Evolutionary conservation across 2,888 invertebrate genomes (phyloP).

Genomic region (Drosophila melanocephala): DNA sequence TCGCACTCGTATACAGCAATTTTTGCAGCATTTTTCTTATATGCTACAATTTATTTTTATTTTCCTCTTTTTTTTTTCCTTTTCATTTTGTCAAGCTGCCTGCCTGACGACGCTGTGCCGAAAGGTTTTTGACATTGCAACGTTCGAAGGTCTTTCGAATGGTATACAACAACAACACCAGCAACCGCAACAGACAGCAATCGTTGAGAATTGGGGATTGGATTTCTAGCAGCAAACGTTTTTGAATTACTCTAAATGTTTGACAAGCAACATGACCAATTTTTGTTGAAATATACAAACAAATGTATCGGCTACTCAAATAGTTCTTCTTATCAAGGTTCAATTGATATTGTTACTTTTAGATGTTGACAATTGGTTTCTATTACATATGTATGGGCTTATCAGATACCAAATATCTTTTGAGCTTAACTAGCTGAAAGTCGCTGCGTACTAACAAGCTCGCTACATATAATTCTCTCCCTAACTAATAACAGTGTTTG

Average conservation of each 20-base stretch:
- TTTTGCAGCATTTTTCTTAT: constrained; percentile 60
- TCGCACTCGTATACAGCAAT: constrained; percentile 35
- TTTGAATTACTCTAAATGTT: not conserved
- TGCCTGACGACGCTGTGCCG: constrained; percentile 45
- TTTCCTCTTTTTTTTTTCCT: constrained; percentile 14
- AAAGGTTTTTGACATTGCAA: constrained; percentile 69
- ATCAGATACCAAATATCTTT: not conserved
- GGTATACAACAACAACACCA: constrained; percentile 17
- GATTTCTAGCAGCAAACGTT: constrained; percentile 6
- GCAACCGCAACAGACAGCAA: not conserved
- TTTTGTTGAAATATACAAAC: not conserved
- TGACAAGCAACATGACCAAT: not conserved
- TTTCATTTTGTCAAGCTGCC: constrained; percentile 58
- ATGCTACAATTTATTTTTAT: constrained; percentile 63
- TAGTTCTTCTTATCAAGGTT: not conserved
- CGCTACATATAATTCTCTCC: constrained; percentile 23
- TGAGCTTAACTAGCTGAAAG: not conserved
- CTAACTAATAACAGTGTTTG: constrained; percentile 4
- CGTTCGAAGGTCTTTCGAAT: constrained; percentile 62
- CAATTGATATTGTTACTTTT: not conserved
- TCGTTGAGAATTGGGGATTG: not conserved
- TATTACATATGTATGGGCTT: not conserved
- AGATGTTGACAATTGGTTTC: not conserved
- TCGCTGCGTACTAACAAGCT: not conserved
- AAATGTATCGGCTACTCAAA: not conserved